phyloP scores from a whole-genome alignment of 2,888 invertebrate genomes.

The Heteromyza rotundicornis region DNA sequence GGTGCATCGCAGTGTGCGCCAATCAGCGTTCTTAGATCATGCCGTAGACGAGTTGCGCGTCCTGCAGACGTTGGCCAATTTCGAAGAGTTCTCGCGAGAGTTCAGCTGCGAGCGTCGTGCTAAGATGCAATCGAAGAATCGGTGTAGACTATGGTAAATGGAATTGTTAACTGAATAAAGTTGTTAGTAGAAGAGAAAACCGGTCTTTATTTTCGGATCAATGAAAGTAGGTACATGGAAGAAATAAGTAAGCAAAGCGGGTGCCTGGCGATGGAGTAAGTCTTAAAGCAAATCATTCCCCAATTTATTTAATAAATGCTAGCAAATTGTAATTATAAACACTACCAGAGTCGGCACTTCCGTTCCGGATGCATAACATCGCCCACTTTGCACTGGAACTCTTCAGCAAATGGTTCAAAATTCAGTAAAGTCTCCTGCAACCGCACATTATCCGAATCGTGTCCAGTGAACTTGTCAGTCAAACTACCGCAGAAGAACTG shows the following conservation, averaged over 20 bases:
- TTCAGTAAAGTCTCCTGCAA: slow-evolving; percentile 42
- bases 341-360: slow-evolving; percentile 48
- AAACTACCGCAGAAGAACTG: slow-evolving; percentile 53
- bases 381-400: slow-evolving; percentile 37
- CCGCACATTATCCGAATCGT: slow-evolving; percentile 49
- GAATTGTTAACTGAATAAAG: background rate
- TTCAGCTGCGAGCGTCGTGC: slow-evolving; percentile 49
- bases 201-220: background rate
- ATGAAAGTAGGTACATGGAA: background rate
- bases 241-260: background rate
- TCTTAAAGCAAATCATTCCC: background rate
- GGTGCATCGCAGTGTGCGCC: slow-evolving; percentile 40
- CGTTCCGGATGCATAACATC: slow-evolving; percentile 42
- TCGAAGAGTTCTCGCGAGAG: slow-evolving; percentile 51
- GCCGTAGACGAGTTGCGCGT: slow-evolving; percentile 54
- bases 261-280: too few relatives aligned
- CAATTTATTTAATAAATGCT: too few relatives aligned
- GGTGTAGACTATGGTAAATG: slow-evolving; percentile 51
- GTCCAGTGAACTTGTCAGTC: slow-evolving; percentile 31
- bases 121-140: slow-evolving; percentile 52
- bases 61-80: slow-evolving; percentile 53
- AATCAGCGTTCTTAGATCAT: slow-evolving; percentile 45
- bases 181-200: background rate
- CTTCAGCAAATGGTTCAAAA: slow-evolving; percentile 42
- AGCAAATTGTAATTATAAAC: too few relatives aligned